These are phyloP conservation scores for Drosophila rufa DNA, from an alignment of 1,140 invertebrate species.

Conservation along the genomic window DNA sequence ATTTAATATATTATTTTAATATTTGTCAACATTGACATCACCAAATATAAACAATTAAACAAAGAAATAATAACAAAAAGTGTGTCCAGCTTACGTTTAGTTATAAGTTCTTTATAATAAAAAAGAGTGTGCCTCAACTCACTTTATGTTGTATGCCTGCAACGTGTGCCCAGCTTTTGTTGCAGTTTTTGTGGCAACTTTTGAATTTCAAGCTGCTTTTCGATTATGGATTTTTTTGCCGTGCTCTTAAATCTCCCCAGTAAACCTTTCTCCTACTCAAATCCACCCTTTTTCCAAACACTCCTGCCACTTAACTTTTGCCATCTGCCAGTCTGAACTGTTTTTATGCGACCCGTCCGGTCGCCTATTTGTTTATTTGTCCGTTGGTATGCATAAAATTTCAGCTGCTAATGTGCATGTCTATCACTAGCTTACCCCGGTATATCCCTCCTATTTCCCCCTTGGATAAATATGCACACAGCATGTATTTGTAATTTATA, in stretches of 20 bases:
- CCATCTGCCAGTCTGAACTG: constrained; percentile 5
- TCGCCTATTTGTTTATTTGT: constrained; percentile 50
- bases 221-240: neutral
- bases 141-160: too few relatives aligned
- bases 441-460: neutral
- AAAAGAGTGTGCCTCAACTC: too few relatives aligned
- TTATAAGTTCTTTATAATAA: neutral
- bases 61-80: neutral
- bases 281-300: neutral
- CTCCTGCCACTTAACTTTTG: constrained; percentile 20
- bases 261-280: neutral
- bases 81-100: neutral
- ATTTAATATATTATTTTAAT: neutral
- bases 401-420: constrained; percentile 62
- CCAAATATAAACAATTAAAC: too few relatives aligned
- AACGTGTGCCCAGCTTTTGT: neutral
- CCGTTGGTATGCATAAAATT: constrained; percentile 59
- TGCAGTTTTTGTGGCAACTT: neutral
- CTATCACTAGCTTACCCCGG: constrained; percentile 26
- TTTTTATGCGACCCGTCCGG: constrained; percentile 15
- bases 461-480: constrained; percentile 24
- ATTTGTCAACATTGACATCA: too few relatives aligned
- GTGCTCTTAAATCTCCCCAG: neutral
- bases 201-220: neutral
- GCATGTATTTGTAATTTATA: constrained; percentile 72